Base-by-base conservation (phyloP, 2,797 vertebrate genomes). In the Lagodon rhomboides region DNA sequence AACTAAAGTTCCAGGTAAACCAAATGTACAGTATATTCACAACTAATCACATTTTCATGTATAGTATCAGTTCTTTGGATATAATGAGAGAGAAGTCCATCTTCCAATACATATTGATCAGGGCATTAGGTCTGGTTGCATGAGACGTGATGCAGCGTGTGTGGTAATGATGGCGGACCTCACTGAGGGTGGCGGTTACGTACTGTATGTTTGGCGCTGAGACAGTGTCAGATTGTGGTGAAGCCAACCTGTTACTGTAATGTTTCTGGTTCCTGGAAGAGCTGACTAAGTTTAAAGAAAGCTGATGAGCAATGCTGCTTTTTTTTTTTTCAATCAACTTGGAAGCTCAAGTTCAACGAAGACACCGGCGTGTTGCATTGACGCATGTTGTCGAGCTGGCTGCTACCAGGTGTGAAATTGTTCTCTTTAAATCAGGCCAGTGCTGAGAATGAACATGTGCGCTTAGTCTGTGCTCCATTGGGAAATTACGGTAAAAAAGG, bases 331-430 rank as follows among this genome's bases (percentile, higher is more conserved):
- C 18, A 60, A 73, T 90, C 73, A 82, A 25, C 73, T 34, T 82
- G 77, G 66, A 86, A 15, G 51, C 5, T 56, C 22, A 27, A 30
- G 61, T 49, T 56, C 63, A 41, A 78, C 61, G 25, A 38, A 50
- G 47, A 51, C 47, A 47, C 67, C 72, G 78, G 68, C 75, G 75
- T 84, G 83, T 70, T 72, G 67, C 77, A 62, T 27, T 82, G 63
- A 85, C 59, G 60, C 72, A 80, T 79, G 75, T 34, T 75, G 68
- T 54, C 47, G 34, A 6, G 13, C 47, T 79, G 76, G 78, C 69
- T 18, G 77, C 43, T 77, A 71, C 83, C 89, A 84, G 83, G 88
- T 87, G 86, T 85, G 77, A 85, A 88, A 61, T 51, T 86, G 74
- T 83, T 73, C 71, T 62, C 74, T 34, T 34, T 82, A 67, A 79